These are phyloP conservation scores for Clupea harengus DNA, from an alignment of 2,113 vertebrate genomes.

Conservation along the genomic window DNA sequence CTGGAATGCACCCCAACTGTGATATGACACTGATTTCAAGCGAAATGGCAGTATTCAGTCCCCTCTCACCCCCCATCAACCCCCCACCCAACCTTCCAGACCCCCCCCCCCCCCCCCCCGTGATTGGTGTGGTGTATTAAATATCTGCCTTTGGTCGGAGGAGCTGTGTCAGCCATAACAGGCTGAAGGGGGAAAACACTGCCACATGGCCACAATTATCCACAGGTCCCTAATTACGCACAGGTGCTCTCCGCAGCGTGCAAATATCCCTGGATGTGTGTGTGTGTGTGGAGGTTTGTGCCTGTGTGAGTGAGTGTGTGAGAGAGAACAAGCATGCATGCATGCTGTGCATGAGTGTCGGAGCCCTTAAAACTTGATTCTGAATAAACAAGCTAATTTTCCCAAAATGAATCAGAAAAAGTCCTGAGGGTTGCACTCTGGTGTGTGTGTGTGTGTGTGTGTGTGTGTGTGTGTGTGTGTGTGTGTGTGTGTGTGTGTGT, in stretches of 20 bases:
- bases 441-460: neutral
- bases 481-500: neutral
- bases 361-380: conserved; percentile 31
- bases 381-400: conserved; percentile 51
- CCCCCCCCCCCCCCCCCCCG: neutral
- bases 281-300: neutral
- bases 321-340: neutral
- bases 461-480: neutral
- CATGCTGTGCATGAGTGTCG: neutral
- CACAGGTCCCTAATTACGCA: conserved; percentile 45
- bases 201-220: conserved; percentile 49
- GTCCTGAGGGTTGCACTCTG: conserved; percentile 18
- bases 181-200: conserved; percentile 21
- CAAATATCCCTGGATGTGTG: neutral
- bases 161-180: conserved; percentile 24
- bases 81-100: neutral
- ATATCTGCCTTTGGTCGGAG: conserved; percentile 27
- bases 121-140: conserved; percentile 29
- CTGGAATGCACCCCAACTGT: conserved; percentile 36
- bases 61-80: neutral
- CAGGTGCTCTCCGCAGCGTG: conserved; percentile 37
- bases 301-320: neutral
- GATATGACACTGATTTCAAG: conserved; percentile 41
- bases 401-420: conserved; percentile 22
- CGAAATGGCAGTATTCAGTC: conserved; percentile 23